phyloP scores from a whole-genome alignment of 2,113 vertebrate genomes.

The Sinosuthora webbiana region DNA sequence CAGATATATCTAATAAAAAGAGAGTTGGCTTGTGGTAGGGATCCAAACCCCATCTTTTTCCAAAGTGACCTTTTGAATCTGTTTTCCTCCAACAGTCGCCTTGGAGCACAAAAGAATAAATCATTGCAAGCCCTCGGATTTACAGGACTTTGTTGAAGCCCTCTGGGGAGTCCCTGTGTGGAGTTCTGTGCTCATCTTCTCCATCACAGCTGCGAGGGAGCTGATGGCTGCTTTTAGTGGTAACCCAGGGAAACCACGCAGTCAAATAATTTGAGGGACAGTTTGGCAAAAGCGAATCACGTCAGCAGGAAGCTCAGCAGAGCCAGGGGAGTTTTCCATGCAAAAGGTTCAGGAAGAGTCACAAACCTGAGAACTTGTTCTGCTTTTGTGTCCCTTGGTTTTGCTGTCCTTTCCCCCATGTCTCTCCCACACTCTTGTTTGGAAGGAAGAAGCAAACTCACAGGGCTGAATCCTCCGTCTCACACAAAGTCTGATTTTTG shows the following conservation, averaged over 20 bases:
- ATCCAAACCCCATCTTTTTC: not conserved
- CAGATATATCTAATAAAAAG: not conserved
- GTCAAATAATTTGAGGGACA: not conserved
- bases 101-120: not conserved
- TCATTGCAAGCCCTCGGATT: not conserved
- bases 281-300: not conserved
- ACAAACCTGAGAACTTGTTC: not conserved
- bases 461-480: not conserved
- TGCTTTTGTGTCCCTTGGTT: not conserved
- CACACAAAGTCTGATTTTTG: not conserved
- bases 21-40: not conserved
- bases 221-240: not conserved
- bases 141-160: not conserved
- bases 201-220: not conserved
- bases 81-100: not conserved
- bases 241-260: slow-evolving; percentile 31
- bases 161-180: not conserved
- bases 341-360: not conserved
- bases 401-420: not conserved
- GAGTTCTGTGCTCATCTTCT: not conserved
- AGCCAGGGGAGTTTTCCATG: not conserved
- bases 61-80: not conserved
- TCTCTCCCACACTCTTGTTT: not conserved
- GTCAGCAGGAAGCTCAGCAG: not conserved
- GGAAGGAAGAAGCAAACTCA: not conserved